phyloP scores from a whole-genome alignment of 2,888 invertebrate genomes.

The Patella pellucida region DNA sequence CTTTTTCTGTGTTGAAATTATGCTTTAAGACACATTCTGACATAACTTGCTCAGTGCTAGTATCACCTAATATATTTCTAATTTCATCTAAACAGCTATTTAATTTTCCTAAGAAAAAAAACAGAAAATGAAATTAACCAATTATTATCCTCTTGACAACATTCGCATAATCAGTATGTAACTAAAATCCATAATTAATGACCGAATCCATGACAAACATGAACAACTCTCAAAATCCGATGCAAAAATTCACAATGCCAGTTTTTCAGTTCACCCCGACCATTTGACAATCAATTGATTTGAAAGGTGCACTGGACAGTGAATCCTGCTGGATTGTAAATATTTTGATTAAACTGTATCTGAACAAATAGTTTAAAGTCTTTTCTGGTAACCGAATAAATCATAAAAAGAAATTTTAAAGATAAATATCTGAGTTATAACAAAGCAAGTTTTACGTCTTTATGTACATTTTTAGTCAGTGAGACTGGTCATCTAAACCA shows the following conservation, averaged over 20 bases:
- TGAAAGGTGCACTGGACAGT: no score
- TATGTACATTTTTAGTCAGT: no score
- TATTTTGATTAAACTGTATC: no score
- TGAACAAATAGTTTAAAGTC: no score
- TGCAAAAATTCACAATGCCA: not conserved
- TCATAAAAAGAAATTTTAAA: no score
- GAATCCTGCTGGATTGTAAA: no score
- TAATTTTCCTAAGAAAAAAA: conserved; percentile 75
- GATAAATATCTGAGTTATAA: no score
- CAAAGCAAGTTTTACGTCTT: no score
- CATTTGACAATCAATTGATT: no score
- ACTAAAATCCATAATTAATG: conserved; percentile 1
- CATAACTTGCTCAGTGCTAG: conserved; percentile 81
- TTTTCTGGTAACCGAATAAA: no score
- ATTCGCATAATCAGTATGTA: not conserved
- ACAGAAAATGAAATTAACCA: not conserved
- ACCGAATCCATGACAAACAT: not conserved
- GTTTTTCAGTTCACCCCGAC: conserved; percentile 44
- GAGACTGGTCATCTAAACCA: no score
- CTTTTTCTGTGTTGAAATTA: conserved; percentile 81
- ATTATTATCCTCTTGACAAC: not conserved
- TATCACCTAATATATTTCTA: conserved; percentile 83
- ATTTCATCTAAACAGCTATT: conserved; percentile 88
- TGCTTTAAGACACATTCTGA: conserved; percentile 81
- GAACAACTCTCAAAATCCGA: not conserved